Evolutionary conservation across 1,140 invertebrate genomes (phyloP), one percentile per base, ranked within the genome.

Genomic region (Artemia franciscana): DNA sequence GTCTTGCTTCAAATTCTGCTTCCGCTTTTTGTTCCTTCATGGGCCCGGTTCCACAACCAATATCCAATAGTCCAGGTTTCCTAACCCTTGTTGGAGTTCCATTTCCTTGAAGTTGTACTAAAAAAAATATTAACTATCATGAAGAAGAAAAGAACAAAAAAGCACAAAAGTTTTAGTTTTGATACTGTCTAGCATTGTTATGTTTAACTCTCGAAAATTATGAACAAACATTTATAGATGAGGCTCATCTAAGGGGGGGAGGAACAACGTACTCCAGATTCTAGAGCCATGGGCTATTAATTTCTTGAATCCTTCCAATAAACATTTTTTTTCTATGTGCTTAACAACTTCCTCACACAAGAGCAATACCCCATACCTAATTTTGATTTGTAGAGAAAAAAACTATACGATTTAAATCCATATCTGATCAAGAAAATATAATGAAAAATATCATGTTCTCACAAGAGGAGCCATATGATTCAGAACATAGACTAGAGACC

Each of bases 1-100:
- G 79, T 68, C 83, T 83, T 26, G 77, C 76, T 68, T 86, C 84
- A 65, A 82, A 79, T 71, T 84, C 80, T 57, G 75, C 58, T 67
- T 71, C 56, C 75, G 65, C 59, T 68, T 70, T 63, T 66, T 65
- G 21, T 64, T 67, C 65, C 68, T 68, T 66, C 68, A 68, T 39
- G 73, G 74, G 63, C n/a, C n/a, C n/a, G n/a, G n/a, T n/a, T 15
- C 51, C 28, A n/a, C 30, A 25, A 23, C 27, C 58, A n/a, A 64
- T 61, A 0, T 60, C 63, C 24, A 58, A 26, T 3, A 64, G 28
- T 28, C 58, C 63, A 24, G 61, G 56, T 21, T 30, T 63, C 57
- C 63, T 25, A 1, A 58, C n/a, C 57, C 63, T 61, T 18, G 63
- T 64, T 5, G 63, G 63, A 24, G 63, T 64, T 26, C 63, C 63